Percentiles rank a stretch among this genome's conserved stretches.
Conservation (phyloP, 2,113 vertebrate species). For the Hoplias malabaricus region DNA sequence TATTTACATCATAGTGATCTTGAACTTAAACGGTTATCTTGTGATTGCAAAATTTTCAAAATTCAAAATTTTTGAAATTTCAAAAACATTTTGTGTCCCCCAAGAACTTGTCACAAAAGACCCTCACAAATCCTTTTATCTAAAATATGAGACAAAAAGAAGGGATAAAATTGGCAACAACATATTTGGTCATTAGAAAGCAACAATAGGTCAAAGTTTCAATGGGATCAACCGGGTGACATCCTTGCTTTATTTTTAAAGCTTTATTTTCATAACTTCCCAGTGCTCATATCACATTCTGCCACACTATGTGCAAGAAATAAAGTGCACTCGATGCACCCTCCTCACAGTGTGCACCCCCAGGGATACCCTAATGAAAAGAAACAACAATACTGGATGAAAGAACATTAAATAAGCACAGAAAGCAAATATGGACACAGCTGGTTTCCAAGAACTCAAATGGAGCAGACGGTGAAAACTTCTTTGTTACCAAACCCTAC, state of each 20-base stretch:
- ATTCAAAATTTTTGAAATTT: no score
- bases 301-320: background rate
- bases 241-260: slow-evolving; percentile 3
- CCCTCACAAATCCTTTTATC: no score
- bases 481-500: slow-evolving; percentile 83
- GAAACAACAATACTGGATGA: slow-evolving; percentile 16
- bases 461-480: slow-evolving; percentile 83
- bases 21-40: no score
- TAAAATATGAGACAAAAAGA: background rate
- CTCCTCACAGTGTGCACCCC: background rate
- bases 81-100: no score
- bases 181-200: background rate
- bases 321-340: background rate
- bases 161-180: background rate
- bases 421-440: slow-evolving; percentile 64
- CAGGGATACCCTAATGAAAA: slow-evolving; percentile 21
- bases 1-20: no score
- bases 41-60: no score
- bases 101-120: no score
- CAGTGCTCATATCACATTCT: background rate
- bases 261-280: background rate
- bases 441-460: slow-evolving; percentile 90
- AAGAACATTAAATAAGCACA: background rate
- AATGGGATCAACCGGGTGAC: background rate
- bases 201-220: slow-evolving; percentile 18